phyloP scores from a whole-genome alignment of 2,888 invertebrate genomes.

The Callinectes sapidus region DNA sequence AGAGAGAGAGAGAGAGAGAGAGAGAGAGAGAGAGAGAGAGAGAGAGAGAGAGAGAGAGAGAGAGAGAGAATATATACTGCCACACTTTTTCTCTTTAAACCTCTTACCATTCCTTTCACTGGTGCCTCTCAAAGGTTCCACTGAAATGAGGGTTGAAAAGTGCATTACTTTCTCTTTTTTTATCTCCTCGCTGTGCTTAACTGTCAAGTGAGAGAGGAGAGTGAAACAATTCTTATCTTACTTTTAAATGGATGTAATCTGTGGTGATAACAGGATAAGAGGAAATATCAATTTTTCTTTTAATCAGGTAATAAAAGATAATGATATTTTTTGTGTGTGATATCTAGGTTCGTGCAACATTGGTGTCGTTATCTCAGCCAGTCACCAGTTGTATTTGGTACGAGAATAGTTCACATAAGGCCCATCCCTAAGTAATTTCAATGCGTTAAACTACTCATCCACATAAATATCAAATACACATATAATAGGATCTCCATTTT shows the following conservation, averaged over 20 bases:
- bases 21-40: slow-evolving; percentile 15
- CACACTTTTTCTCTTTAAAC: not conserved
- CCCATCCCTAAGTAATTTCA: not conserved
- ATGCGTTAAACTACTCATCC: not conserved
- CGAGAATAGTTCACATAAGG: not conserved
- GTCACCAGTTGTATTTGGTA: too few species aligned
- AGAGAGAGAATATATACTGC: not conserved
- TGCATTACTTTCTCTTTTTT: not conserved
- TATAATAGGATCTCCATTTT: too few species aligned
- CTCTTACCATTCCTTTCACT: not conserved
- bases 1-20: slow-evolving; percentile 25
- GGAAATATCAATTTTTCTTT: too few species aligned
- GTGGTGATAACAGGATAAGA: too few species aligned
- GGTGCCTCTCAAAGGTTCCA: not conserved
- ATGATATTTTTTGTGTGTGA: not conserved
- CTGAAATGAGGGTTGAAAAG: not conserved
- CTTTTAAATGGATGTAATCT: not conserved
- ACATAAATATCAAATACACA: too few species aligned
- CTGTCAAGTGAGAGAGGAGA: not conserved
- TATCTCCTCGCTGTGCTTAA: not conserved
- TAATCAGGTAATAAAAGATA: too few species aligned
- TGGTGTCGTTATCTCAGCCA: not conserved
- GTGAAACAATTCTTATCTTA: not conserved
- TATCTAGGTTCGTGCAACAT: not conserved
- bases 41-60: not conserved